Base-by-base conservation (phyloP, 1,140 invertebrate genomes). In the Halesus radiatus region DNA sequence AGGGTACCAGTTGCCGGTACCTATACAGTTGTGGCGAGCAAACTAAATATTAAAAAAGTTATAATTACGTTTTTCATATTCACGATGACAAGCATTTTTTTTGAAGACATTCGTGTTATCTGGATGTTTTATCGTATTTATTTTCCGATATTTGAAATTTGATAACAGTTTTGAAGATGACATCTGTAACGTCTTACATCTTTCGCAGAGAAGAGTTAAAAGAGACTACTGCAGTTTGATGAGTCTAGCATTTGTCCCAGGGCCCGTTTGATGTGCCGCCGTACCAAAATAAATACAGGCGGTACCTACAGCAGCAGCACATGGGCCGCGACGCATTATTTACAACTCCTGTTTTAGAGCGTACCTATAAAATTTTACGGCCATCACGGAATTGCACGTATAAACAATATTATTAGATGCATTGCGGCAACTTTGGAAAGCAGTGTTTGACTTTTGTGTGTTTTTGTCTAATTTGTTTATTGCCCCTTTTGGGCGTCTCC, bases 401-500 rank as follows among this genome's bases (percentile, higher is more conserved):
- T 76, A 76, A 74, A 76, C 74, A 76, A 76, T 76, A 76, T 62
- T 18, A 62, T 76, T 22, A 62, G 53, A 60, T 76, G 74, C 56
- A 62, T 76, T 58, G 54, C 74, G 74, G 74, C 74, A 62, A 32
- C 53, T 62, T 76, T 62, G 74, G 70, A 74, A 54, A 74, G 70
- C 52, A 54, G 50, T 74, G 70, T 74, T 74, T 74, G 70, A 74
- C 70, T 74, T 74, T 74, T 74, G 70, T 74, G 70, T 74, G 68
- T 52, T 72, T 74, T 74, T 74, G 70, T 70, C 37, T 74, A 74
- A 60, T 76, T 76, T 76, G 74, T 76, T 76, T 76, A 76, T 76
- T 76, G 54, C 70, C 70, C 66, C n/a, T 32, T 22, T 52, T 64
- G 7, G 62, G 23, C 22, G 16, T 20, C 16, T n/a, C 32, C 23